Conservation (phyloP, 2,888 invertebrate species). For the Deilephila porcellus region DNA sequence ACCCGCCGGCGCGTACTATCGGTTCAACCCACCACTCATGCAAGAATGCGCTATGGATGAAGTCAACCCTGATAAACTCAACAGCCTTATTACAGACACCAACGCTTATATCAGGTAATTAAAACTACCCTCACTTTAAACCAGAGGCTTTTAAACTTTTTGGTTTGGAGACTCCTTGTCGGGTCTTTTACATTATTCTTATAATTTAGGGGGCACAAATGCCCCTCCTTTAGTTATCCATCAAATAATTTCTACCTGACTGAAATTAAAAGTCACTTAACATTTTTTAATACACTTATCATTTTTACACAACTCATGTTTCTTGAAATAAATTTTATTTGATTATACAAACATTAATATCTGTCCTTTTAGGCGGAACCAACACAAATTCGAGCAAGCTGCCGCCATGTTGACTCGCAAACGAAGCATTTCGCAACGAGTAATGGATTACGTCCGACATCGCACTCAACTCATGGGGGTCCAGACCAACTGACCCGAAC, state of each 20-base stretch:
- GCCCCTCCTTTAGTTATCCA: no score
- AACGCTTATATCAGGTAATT: conserved; percentile 85
- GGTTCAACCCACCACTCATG: conserved; percentile 95
- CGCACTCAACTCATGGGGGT: conserved; percentile 60
- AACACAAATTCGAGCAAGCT: conserved; percentile 88
- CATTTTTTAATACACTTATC: no score
- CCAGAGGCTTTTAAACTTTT: no score
- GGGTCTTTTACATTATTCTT: no score
- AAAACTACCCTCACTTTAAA: neutral
- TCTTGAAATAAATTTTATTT: no score
- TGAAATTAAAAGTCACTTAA: neutral
- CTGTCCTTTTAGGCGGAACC: conserved; percentile 86
- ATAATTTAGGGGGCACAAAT: no score
- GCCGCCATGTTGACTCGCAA: conserved; percentile 75
- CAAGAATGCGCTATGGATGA: conserved; percentile 93
- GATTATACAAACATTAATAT: neutral
- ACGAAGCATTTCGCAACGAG: conserved; percentile 54
- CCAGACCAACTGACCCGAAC: conserved; percentile 30
- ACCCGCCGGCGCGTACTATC: conserved; percentile 89
- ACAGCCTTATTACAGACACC: conserved; percentile 89
- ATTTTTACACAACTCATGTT: no score
- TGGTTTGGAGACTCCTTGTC: no score
- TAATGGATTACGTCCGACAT: conserved; percentile 53
- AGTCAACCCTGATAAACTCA: conserved; percentile 88
- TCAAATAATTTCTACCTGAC: neutral